Evolutionary conservation across 37 sponge, comb jelly and placozoan genomes (phyloP), one percentile per base, ranked within the genome.

Genomic region (Ianthella basta): DNA sequence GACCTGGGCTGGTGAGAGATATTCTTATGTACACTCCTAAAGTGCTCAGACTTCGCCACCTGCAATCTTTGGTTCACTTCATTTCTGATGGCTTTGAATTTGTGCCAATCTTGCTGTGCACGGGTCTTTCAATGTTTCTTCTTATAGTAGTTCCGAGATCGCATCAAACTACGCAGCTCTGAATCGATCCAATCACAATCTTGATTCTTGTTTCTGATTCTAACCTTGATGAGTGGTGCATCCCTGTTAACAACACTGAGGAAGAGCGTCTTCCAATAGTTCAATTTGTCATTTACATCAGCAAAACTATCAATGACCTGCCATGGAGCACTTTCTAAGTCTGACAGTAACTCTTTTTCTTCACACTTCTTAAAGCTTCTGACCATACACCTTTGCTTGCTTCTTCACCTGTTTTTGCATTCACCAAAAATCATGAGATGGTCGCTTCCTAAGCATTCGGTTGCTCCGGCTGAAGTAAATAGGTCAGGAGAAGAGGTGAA

Each of bases 341-440:
- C 59, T 57, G 59, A 57, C 18, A 57, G 59, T 57, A 57, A 57
- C 59, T 15, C 59, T 57, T 57, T 57, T 18, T 57, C 59, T 57
- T 57, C 59, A 57, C 59, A 57, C 59, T 57, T 57, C 59, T 57
- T 57, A 18, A 57, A 57, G 59, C 59, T 57, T 57, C 59, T 57
- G 59, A 57, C 59, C 18, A 18, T 57, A 57, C 59, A 57, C 59
- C 59, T 57, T 57, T 57, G 59, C 59, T 57, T 15, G 59, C 18
- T 20, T 20, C 59, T 57, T 57, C 59, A 57, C 59, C 59, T 57
- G 18, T 57, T 57, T 18, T 57, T 57, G 59, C 18, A 18, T 57
- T 57, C 59, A 57, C 59, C 59, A n/a, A 57, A 57, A 57, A 57
- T 57, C 59, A 57, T 57, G 59, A 57, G 59, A 57, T 57, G 59